A percentile compares a stretch with the other conserved stretches of the same genome.
These are phyloP conservation scores for Semnopithecus entellus DNA, from an alignment of 2,113 vertebrate species.

Conservation along the genomic window DNA sequence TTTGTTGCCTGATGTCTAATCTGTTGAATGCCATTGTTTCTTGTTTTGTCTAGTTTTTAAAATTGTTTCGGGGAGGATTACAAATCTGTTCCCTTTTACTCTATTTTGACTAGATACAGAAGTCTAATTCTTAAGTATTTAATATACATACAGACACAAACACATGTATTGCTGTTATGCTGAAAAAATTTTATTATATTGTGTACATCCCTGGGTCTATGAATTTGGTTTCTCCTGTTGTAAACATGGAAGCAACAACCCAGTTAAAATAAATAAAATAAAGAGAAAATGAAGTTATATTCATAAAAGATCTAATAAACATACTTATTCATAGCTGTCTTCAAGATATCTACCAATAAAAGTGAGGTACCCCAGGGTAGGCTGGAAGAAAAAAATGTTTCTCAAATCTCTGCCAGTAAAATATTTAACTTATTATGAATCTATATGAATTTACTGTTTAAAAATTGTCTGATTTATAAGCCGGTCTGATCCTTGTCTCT, in stretches of 20 bases:
- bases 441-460: slow-evolving; percentile 75
- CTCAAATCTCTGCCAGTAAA: slow-evolving; percentile 69
- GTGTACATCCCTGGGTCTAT: not conserved
- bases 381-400: slow-evolving; percentile 9
- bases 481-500: slow-evolving; percentile 77
- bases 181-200: not conserved
- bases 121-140: not conserved
- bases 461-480: slow-evolving; percentile 75
- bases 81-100: slow-evolving; percentile 15
- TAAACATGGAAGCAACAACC: not conserved
- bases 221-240: slow-evolving; percentile 18
- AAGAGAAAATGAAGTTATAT: slow-evolving; percentile 1
- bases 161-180: not conserved
- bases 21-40: not conserved
- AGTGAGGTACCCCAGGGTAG: not conserved
- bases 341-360: slow-evolving; percentile 20
- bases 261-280: slow-evolving; percentile 21
- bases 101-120: not conserved
- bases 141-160: not conserved
- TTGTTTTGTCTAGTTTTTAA: not conserved
- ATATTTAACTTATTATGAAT: slow-evolving; percentile 63
- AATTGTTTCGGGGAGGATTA: not conserved
- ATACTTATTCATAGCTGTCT: slow-evolving; percentile 27
- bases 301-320: not conserved
- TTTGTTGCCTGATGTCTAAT: not conserved